Base-by-base conservation (phyloP, 1,140 invertebrate species). In the Drosophila burlai region DNA sequence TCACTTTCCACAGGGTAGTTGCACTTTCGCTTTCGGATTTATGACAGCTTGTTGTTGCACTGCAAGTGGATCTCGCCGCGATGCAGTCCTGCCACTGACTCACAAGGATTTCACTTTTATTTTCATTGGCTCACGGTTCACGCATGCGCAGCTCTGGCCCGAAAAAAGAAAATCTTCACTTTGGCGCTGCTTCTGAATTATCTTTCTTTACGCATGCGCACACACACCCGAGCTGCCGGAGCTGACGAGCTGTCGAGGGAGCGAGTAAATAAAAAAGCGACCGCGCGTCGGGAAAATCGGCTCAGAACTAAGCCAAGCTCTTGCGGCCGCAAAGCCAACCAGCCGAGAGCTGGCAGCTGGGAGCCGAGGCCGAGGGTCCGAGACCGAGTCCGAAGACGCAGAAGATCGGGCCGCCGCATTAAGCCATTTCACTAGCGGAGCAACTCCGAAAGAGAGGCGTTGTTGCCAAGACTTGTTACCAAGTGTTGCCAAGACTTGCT, bases 251-350 rank as follows among this genome's bases (percentile, higher is more conserved):
- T n/a, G 36, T 13, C 26, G 29, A 42, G 60, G 29, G 36, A 60
- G 73, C 40, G 49, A 73, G 67, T 58, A 11, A 52, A 43, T 62
- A 54, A 55, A 78, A 79, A 74, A 49, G 52, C 85, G 58, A 80
- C 89, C 89, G 89, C 81, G 65, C 89, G 75, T 74, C 79, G 76
- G 72, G 80, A 91, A 89, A 91, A 69, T 82, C 89, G 71, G 54
- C 64, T 91, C 89, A 91, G 89, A 91, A 91, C 84, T 91, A 91
- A 91, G 87, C 65, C 81, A 84, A 80, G 36, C 74, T 79, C 69
- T 68, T 79, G 78, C 61, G 81, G 73, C 50, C 52, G 74, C 58
- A 24, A 43, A 36, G 61, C 67, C 58, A 49, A 50, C 9, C 50
- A 81, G 80, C 62, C 75, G 62, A 36, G 36, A 61, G 46, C n/a